These are phyloP conservation scores for Collichthys lucidus DNA, from an alignment of 2,113 vertebrate genomes.

Conservation along the genomic window DNA sequence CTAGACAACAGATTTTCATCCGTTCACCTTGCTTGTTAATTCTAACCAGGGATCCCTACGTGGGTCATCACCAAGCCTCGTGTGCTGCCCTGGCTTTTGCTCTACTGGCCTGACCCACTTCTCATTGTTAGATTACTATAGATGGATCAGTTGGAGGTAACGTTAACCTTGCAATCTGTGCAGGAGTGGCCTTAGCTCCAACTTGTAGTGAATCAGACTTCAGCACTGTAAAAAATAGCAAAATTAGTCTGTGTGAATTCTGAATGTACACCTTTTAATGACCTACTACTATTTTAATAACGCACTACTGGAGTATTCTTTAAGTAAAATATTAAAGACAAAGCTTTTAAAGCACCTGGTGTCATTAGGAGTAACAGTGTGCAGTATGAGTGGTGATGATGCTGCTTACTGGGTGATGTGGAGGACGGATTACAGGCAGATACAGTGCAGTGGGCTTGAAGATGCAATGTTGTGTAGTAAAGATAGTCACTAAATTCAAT, in stretches of 20 bases:
- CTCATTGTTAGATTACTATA: slow-evolving; percentile 59
- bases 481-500: neutral
- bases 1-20: slow-evolving; percentile 61
- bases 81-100: slow-evolving; percentile 30
- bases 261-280: neutral
- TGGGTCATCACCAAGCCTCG: slow-evolving; percentile 45
- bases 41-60: slow-evolving; percentile 45
- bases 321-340: neutral
- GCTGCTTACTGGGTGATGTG: neutral
- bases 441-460: neutral
- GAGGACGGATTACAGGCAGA: neutral
- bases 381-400: neutral
- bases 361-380: neutral
- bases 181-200: slow-evolving; percentile 15
- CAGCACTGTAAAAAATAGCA: slow-evolving; percentile 1
- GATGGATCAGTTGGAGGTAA: slow-evolving; percentile 58
- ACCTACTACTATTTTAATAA: neutral
- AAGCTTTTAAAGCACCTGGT: neutral
- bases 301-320: neutral
- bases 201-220: slow-evolving; percentile 15
- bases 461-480: neutral
- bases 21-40: slow-evolving; percentile 50
- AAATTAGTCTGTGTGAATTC: neutral
- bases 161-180: slow-evolving; percentile 49
- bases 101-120: slow-evolving; percentile 70